Evolutionary conservation across 2,797 vertebrate species (phyloP).

Genomic region (Parauchenoglanis ngamensis): DNA sequence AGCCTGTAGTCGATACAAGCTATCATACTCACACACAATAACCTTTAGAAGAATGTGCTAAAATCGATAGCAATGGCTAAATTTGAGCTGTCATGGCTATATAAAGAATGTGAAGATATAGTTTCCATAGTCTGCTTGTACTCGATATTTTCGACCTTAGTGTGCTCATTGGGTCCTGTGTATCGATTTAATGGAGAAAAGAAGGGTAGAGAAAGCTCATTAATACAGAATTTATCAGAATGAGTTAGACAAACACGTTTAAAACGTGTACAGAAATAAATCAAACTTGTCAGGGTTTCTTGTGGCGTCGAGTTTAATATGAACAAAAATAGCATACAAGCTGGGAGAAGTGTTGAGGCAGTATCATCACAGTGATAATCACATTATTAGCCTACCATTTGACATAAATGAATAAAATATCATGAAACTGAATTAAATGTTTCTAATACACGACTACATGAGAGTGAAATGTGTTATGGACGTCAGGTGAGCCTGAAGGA

Average conservation of each 20-base stretch:
- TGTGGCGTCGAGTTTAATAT: neutral
- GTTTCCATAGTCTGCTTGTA: neutral
- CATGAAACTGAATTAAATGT: neutral
- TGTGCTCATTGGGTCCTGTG: neutral
- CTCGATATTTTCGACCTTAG: neutral
- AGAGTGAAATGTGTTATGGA: neutral
- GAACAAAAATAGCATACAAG: neutral
- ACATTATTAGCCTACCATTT: neutral
- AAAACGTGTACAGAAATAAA: neutral
- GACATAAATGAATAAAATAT: neutral
- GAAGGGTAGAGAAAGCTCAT: neutral
- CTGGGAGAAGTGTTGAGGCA: neutral
- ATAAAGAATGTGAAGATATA: neutral
- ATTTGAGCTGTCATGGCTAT: slow-evolving; percentile 19
- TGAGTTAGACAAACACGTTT: neutral
- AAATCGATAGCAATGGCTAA: slow-evolving; percentile 3
- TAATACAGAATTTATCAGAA: neutral
- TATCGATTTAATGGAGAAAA: neutral
- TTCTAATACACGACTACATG: neutral
- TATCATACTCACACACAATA: neutral
- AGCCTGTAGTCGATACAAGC: neutral
- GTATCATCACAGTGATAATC: too few relatives aligned
- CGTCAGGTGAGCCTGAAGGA: neutral
- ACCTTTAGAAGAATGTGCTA: slow-evolving; percentile 2
- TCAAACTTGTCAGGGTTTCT: too few relatives aligned